Evolutionary conservation across 2,113 vertebrate genomes (phyloP).

Genomic region (Sinocyclocheilus anshuiensis): DNA sequence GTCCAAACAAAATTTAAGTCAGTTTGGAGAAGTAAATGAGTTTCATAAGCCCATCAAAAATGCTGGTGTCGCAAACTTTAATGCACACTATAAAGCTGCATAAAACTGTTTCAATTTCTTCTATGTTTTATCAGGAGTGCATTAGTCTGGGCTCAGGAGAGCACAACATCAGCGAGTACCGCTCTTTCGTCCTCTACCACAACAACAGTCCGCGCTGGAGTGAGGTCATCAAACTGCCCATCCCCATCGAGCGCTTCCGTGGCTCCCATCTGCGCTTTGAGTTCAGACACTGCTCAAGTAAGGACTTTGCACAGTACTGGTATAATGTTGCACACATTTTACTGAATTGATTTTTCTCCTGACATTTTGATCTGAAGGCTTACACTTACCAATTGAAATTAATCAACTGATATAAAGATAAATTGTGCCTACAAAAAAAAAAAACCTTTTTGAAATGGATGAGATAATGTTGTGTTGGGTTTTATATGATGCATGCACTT

Average conservation of each 20-base stretch:
- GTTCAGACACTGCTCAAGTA: conserved; percentile 98
- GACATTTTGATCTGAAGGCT: not conserved
- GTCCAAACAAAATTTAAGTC: not conserved
- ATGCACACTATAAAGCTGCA: not conserved
- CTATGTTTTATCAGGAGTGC: conserved; percentile 81
- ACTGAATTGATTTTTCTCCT: not conserved
- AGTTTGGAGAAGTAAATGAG: not conserved
- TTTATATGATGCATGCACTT: not conserved
- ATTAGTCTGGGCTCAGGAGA: conserved; percentile 94
- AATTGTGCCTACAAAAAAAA: not conserved
- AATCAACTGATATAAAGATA: not conserved
- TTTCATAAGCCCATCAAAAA: not conserved
- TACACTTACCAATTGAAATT: not conserved
- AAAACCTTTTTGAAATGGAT: not conserved
- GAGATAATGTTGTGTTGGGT: not conserved
- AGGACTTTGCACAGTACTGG: conserved; percentile 62
- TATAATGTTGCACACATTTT: not conserved
- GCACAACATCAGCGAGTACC: conserved; percentile 84
- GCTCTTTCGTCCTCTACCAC: conserved; percentile 96
- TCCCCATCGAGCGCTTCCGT: conserved; percentile 94
- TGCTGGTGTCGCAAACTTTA: not conserved
- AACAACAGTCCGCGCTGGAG: conserved; percentile 98
- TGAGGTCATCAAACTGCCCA: conserved; percentile 91
- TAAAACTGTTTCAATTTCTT: not conserved
- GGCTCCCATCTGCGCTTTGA: conserved; percentile 98